phyloP scores from a whole-genome alignment of 2,797 vertebrate species.

The Halcyon chelicuti region DNA sequence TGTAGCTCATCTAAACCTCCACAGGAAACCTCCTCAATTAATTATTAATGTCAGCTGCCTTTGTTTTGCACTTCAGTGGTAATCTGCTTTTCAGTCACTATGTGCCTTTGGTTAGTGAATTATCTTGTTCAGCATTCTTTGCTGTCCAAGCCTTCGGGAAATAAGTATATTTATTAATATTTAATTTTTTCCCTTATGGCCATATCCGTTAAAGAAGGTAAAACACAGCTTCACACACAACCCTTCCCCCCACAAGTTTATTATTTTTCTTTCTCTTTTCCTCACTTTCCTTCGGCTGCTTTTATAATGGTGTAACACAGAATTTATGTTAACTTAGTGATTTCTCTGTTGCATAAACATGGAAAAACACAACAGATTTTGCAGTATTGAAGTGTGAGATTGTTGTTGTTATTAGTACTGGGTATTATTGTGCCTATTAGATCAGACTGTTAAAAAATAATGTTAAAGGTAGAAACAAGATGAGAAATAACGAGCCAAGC shows the following conservation, averaged over 20 bases:
- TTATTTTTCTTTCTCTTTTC: background rate
- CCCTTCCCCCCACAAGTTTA: background rate
- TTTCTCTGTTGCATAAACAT: background rate
- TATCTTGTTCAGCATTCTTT: slow-evolving; percentile 70
- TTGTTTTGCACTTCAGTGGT: slow-evolving; percentile 78
- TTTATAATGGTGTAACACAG: background rate
- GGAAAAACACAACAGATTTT: background rate
- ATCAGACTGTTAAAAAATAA: background rate
- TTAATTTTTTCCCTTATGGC: slow-evolving; percentile 56
- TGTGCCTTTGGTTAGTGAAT: slow-evolving; percentile 34
- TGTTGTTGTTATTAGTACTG: background rate
- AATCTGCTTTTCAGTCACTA: slow-evolving; percentile 63
- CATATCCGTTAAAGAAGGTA: slow-evolving; percentile 37
- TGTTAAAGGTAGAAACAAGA: background rate
- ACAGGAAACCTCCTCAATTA: slow-evolving; percentile 74
- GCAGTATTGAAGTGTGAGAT: background rate
- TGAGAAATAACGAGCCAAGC: background rate
- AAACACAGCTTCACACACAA: background rate
- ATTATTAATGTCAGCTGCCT: slow-evolving; percentile 83
- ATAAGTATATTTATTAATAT: slow-evolving; percentile 75
- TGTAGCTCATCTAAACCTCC: slow-evolving; percentile 70
- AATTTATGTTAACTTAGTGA: background rate
- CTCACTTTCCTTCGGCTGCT: background rate
- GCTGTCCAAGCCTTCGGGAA: slow-evolving; percentile 54
- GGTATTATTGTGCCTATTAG: background rate